Percentiles rank a stretch among this genome's conserved stretches.
These are phyloP conservation scores for Mizuhopecten yessoensis DNA, from an alignment of 1,140 invertebrate species.

Conservation along the genomic window DNA sequence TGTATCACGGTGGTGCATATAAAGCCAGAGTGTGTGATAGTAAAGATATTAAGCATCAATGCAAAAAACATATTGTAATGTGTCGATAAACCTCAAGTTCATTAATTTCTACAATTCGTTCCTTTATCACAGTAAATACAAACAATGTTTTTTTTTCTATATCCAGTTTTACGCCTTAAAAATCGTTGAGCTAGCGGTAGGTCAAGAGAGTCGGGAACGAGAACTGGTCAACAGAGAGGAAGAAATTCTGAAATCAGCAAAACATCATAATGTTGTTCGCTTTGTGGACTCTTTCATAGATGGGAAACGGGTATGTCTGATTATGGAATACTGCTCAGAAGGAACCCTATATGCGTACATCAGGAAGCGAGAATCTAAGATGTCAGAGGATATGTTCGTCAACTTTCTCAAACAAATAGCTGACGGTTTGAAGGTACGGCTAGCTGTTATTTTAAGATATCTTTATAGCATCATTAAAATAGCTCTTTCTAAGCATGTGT, in stretches of 20 bases:
- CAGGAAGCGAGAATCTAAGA: neutral
- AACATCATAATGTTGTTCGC: neutral
- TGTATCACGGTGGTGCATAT: no score
- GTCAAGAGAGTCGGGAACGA: neutral
- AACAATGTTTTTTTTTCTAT: neutral
- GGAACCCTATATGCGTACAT: neutral
- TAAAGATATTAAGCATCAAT: no score
- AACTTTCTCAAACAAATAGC: slow-evolving; percentile 14
- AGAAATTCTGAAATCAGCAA: neutral
- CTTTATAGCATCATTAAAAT: no score
- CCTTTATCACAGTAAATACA: neutral
- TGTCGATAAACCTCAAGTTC: no score
- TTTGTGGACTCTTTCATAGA: neutral
- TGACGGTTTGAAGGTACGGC: neutral
- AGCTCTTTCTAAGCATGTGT: no score
- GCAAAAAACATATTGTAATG: no score
- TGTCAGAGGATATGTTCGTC: neutral
- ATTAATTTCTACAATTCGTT: no score
- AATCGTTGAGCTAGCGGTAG: neutral
- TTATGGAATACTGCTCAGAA: neutral
- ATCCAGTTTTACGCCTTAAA: neutral
- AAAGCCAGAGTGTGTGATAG: no score
- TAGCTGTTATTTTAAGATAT: no score
- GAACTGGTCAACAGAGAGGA: neutral
- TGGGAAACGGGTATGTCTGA: neutral